A percentile compares a stretch with the other conserved stretches of the same genome.
Conservation (phyloP, 2,888 invertebrate species). For the Galeopsomyia nigrocyanea region DNA sequence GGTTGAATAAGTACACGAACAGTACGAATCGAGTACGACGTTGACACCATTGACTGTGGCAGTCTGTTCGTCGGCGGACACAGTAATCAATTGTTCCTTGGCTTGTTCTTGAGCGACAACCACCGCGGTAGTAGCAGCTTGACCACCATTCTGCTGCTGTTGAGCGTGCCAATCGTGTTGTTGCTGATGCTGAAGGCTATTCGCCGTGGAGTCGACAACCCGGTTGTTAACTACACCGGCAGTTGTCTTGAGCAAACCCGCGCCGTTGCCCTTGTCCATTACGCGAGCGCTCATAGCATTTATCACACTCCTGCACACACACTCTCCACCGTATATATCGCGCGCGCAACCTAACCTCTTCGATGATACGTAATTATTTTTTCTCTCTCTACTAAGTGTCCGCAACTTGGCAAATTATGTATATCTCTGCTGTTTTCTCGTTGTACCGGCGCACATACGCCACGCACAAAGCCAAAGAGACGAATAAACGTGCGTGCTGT, state of each 20-base stretch:
- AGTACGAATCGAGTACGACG: conserved; percentile 59
- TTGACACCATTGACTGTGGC: conserved; percentile 51
- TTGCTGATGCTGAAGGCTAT: conserved; percentile 36
- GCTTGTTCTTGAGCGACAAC: conserved; percentile 59
- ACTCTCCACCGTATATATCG: conserved; percentile 5
- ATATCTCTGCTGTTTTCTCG: not conserved
- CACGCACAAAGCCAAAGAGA: conserved; percentile 26
- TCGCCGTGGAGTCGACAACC: conserved; percentile 45
- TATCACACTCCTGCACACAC: not conserved
- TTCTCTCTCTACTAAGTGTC: no score
- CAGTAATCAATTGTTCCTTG: conserved; percentile 54
- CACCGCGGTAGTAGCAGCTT: conserved; percentile 54
- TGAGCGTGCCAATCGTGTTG: conserved; percentile 18
- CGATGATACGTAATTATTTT: no score
- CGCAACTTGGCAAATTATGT: no score
- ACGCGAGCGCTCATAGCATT: conserved; percentile 47
- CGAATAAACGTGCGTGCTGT: not conserved
- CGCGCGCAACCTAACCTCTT: conserved; percentile 32
- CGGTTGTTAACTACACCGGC: conserved; percentile 39
- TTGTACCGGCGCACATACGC: not conserved
- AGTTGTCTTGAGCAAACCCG: conserved; percentile 43
- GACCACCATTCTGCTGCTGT: conserved; percentile 10
- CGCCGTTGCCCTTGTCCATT: conserved; percentile 35
- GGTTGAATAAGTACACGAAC: conserved; percentile 57
- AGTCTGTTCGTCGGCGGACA: conserved; percentile 56